A percentile compares a stretch with the other conserved stretches of the same genome.
Conservation (phyloP, 2,113 vertebrate species). For the Bombycilla garrulus region DNA sequence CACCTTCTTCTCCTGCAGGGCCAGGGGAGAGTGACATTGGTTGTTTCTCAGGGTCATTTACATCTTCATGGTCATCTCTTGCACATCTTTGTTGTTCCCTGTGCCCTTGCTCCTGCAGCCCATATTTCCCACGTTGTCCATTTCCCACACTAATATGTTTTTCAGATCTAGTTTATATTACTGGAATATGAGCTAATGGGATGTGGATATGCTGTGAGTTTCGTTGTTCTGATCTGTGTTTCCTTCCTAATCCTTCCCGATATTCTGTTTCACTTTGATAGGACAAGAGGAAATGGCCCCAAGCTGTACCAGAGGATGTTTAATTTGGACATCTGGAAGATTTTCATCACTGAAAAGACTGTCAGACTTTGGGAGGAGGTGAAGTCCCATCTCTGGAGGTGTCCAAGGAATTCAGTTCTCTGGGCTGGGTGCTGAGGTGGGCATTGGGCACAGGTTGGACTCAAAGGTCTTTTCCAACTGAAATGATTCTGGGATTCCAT, state of each 20-base stretch:
- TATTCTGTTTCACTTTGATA: neutral
- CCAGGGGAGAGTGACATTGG: neutral
- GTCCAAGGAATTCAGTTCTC: neutral
- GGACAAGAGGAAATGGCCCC: neutral
- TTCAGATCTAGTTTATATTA: neutral
- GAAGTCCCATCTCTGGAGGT: neutral
- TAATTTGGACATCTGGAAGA: neutral
- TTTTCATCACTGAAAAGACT: neutral
- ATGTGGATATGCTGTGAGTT: neutral
- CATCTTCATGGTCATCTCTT: neutral
- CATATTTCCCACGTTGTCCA: neutral
- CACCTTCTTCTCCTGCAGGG: neutral
- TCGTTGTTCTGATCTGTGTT: neutral
- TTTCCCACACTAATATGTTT: accelerated
- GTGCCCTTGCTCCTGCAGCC: neutral
- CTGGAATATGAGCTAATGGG: neutral
- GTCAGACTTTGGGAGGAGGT: neutral
- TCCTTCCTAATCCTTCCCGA: neutral
- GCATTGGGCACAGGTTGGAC: neutral
- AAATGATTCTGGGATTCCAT: neutral
- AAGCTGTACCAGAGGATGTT: neutral
- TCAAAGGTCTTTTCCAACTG: neutral
- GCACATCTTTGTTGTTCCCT: neutral
- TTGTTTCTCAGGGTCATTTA: neutral
- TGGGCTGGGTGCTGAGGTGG: neutral